Evolutionary conservation across 2,113 vertebrate species (phyloP).

Genomic region (Odontesthes bonariensis): DNA sequence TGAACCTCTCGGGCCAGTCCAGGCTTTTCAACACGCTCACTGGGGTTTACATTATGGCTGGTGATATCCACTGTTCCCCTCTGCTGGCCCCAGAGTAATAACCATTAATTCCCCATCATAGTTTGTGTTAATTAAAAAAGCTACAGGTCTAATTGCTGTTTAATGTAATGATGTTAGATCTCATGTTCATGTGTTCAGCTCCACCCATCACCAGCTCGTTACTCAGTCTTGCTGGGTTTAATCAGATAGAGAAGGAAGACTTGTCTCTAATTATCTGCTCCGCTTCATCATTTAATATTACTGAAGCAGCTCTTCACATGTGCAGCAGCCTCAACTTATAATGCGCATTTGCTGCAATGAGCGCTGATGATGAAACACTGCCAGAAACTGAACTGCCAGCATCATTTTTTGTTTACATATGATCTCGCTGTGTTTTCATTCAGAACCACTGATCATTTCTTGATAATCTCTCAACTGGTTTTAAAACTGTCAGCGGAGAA

Average conservation of each 20-base stretch:
- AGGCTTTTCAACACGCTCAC: not conserved
- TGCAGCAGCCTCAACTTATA: constrained; percentile 33
- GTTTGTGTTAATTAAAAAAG: constrained; percentile 85
- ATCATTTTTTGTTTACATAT: constrained; percentile 40
- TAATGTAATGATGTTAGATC: constrained; percentile 83
- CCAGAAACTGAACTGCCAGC: constrained; percentile 23
- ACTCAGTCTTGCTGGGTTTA: constrained; percentile 76
- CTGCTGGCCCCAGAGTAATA: constrained; percentile 70
- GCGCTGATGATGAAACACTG: constrained; percentile 39
- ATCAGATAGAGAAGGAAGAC: constrained; percentile 77
- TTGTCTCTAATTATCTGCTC: constrained; percentile 80
- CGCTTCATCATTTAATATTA: constrained; percentile 77
- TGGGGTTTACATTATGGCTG: constrained; percentile 45
- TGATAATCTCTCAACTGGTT: not conserved
- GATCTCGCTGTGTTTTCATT: constrained; percentile 10
- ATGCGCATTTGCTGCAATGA: constrained; percentile 26
- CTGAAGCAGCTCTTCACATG: constrained; percentile 52
- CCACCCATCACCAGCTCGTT: constrained; percentile 78
- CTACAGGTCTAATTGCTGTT: constrained; percentile 82
- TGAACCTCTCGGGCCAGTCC: constrained; percentile 25
- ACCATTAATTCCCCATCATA: constrained; percentile 83
- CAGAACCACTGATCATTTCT: not conserved
- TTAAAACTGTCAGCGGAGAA: not conserved
- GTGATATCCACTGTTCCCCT: constrained; percentile 48
- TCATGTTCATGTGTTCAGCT: constrained; percentile 78